A percentile compares a stretch with the other conserved stretches of the same genome.
These are phyloP conservation scores for Pleuronectes platessa DNA, from an alignment of 2,113 vertebrate genomes.

Conservation along the genomic window DNA sequence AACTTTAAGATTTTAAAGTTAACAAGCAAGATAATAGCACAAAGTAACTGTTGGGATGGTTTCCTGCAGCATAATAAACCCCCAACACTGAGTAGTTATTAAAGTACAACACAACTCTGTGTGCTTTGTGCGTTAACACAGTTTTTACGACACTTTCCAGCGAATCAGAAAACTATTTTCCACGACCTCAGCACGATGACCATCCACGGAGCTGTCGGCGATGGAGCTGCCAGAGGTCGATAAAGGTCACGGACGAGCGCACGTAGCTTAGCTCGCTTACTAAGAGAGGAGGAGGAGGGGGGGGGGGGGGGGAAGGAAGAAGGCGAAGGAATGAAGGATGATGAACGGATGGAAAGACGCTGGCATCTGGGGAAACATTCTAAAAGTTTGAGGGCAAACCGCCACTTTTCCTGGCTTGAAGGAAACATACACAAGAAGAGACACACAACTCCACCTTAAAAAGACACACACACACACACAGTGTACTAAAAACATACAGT, in stretches of 20 bases:
- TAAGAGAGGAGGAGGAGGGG: not conserved
- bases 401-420: conserved; percentile 34
- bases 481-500: not conserved
- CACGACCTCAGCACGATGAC: conserved; percentile 5
- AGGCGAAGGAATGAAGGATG: not conserved
- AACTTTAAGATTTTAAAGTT: too few relatives aligned
- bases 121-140: too few relatives aligned
- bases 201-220: too few relatives aligned
- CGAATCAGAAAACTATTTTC: conserved; percentile 8
- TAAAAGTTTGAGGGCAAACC: conserved; percentile 5
- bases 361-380: conserved; percentile 51
- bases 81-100: too few relatives aligned
- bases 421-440: not conserved
- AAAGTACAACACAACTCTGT: too few relatives aligned
- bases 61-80: too few relatives aligned
- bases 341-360: conserved; percentile 36
- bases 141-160: too few relatives aligned
- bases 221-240: conserved; percentile 4
- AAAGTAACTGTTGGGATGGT: too few relatives aligned
- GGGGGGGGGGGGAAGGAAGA: not conserved
- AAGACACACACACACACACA: not conserved
- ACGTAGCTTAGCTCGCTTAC: not conserved
- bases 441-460: not conserved
- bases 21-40: too few relatives aligned
- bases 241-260: not conserved